Evolutionary conservation across 2,888 invertebrate species (phyloP).

Genomic region (Thera obeliscata): DNA sequence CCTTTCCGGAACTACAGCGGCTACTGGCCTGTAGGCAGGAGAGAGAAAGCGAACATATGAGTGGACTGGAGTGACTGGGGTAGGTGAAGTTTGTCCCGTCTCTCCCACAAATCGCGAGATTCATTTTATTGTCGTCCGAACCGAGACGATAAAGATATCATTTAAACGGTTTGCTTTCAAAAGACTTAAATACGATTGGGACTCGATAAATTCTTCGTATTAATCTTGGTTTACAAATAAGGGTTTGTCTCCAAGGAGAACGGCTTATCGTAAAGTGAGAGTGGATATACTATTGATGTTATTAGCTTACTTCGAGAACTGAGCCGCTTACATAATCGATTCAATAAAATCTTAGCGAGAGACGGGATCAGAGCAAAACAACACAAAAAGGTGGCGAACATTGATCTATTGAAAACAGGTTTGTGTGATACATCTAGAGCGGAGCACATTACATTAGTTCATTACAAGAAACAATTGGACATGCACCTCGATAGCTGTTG

Average conservation of each 20-base stretch:
- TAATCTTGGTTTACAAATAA: constrained; percentile 14
- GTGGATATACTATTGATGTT: constrained; percentile 13
- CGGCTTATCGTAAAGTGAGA: constrained; percentile 17
- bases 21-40: constrained; percentile 92
- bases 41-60: constrained; percentile 84
- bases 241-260: constrained; percentile 14
- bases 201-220: constrained; percentile 9
- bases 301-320: constrained; percentile 11
- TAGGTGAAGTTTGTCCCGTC: constrained; percentile 68
- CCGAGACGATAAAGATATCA: constrained; percentile 36
- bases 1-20: constrained; percentile 96
- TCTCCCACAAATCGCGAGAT: constrained; percentile 60
- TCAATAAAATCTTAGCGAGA: constrained; percentile 23
- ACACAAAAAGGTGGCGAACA: constrained; percentile 26
- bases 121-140: constrained; percentile 35
- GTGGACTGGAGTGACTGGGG: constrained; percentile 77
- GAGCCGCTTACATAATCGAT: constrained; percentile 5
- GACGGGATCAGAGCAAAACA: constrained; percentile 30
- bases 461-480: constrained; percentile 19
- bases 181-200: constrained; percentile 21
- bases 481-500: constrained; percentile 17
- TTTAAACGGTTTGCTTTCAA: constrained; percentile 36
- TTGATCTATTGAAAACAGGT: constrained; percentile 23
- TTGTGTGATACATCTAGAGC: constrained; percentile 19
- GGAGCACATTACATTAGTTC: constrained; percentile 16